A percentile compares a stretch with the other conserved stretches of the same genome.
phyloP scores from a whole-genome alignment of 2,888 invertebrate genomes.

The Trachelus stipa region DNA sequence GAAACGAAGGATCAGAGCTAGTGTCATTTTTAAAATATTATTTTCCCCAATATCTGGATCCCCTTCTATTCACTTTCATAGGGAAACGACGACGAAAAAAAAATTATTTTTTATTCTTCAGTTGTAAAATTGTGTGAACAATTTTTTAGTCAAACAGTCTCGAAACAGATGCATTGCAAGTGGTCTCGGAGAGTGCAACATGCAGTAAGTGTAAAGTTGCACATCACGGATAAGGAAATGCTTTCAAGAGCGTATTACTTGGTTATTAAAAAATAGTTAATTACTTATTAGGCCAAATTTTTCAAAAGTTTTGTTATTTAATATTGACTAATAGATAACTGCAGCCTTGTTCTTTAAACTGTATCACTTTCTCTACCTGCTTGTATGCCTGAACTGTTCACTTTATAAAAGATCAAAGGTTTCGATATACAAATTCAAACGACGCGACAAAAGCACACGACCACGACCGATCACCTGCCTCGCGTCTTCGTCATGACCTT shows the following conservation, averaged over 20 bases:
- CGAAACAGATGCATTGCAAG: no score
- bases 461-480: background rate
- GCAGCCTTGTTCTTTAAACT: background rate
- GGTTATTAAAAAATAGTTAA: background rate
- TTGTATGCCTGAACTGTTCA: background rate
- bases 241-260: no score
- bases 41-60: constrained; percentile 9
- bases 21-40: background rate
- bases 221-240: no score
- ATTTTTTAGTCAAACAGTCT: no score
- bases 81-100: background rate
- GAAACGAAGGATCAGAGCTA: constrained; percentile 9
- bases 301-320: background rate
- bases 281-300: background rate
- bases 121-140: no score
- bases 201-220: no score
- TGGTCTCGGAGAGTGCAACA: no score
- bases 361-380: background rate
- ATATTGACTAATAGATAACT: background rate
- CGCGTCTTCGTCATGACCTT: background rate
- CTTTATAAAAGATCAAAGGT: background rate
- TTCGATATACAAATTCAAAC: background rate
- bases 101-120: background rate
- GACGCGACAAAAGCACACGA: background rate
- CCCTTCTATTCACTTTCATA: constrained; percentile 6